Base-by-base conservation (phyloP, 2,113 vertebrate species). In the Megaceryle maxima region DNA sequence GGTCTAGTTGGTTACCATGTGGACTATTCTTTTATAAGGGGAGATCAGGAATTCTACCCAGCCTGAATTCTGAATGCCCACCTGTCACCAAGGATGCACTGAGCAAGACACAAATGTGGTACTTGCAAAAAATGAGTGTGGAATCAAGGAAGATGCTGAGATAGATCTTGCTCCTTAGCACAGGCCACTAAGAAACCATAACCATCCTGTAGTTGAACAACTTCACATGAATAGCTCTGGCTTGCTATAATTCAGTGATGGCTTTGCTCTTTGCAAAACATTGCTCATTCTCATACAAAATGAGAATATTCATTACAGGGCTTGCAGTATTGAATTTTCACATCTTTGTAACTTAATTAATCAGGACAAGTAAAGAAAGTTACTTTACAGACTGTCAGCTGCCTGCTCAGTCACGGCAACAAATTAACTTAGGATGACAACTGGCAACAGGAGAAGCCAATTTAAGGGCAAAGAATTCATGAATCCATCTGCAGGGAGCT, bases 1-100 rank as follows among this genome's bases (percentile, higher is more conserved):
- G 5, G 9, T 62, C 15, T 17, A 10, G 11, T 15, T 31, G 39
- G 43, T 33, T 44, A 46, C 57, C 37, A 25, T 0, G 1, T 3
- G 67, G 15, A 11, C 5, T 51, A 6, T 15, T 29, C 11, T 43
- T 64, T 50, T 2, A 33, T 13, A 51, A 20, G 8, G 4, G 13
- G 16, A 75, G 6, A 22, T 1, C 10, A 4, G 7, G 33, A 50
- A 69, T 3, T 39, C 16, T 10, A 51, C 22, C 13, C 10, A 20
- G 4, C 5, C 16, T 50, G 59, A 77, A 70, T 59, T 78, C 31
- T 55, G 62, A 84, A 63, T 31, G 17, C 15, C 10, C 4, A 59
- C 51, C 39, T 39, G 2, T 15, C 53, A 56, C 37, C 11, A 13
- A 51, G 28, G 20, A 67, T 22, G 29, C 66, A 25, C 22, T 3